Conservation (phyloP, 1,140 invertebrate species). For the Penaeus vannamei region DNA sequence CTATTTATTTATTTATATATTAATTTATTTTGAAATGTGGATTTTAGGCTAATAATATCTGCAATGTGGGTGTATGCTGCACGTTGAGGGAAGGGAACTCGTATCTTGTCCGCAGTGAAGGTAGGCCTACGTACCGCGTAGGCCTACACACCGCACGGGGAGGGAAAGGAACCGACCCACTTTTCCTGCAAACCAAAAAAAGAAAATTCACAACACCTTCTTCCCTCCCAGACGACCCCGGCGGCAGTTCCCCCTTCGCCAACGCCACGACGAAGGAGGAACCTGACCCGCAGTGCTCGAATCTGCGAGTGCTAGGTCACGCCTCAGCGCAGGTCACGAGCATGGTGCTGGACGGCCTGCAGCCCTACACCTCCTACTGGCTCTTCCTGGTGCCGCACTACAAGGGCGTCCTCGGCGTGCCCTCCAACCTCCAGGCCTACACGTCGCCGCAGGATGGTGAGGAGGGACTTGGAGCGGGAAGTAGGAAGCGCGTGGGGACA, state of each 20-base stretch:
- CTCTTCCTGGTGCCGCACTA: conserved; percentile 54
- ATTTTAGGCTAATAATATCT: too few species aligned
- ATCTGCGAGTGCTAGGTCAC: conserved; percentile 46
- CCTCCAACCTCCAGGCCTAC: conserved; percentile 46
- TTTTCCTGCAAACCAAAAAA: too few species aligned
- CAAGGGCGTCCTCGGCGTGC: conserved; percentile 56
- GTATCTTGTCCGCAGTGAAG: too few species aligned
- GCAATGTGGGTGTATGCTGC: too few species aligned
- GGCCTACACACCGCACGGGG: too few species aligned
- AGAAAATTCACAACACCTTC: too few species aligned
- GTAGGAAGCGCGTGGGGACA: background rate
- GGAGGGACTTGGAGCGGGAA: background rate
- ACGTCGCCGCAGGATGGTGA: conserved; percentile 47
- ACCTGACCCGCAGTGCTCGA: background rate
- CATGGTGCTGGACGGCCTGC: conserved; percentile 28
- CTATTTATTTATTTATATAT: too few species aligned
- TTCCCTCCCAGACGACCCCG: background rate
- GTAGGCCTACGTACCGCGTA: too few species aligned
- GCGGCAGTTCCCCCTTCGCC: background rate
- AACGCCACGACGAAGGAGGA: background rate
- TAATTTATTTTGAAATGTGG: too few species aligned
- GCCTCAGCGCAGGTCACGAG: conserved; percentile 1
- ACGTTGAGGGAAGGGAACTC: too few species aligned
- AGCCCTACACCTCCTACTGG: conserved; percentile 57
- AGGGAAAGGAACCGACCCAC: too few species aligned